phyloP scores from a whole-genome alignment of 2,113 vertebrate species.

The Danionella cerebrum region DNA sequence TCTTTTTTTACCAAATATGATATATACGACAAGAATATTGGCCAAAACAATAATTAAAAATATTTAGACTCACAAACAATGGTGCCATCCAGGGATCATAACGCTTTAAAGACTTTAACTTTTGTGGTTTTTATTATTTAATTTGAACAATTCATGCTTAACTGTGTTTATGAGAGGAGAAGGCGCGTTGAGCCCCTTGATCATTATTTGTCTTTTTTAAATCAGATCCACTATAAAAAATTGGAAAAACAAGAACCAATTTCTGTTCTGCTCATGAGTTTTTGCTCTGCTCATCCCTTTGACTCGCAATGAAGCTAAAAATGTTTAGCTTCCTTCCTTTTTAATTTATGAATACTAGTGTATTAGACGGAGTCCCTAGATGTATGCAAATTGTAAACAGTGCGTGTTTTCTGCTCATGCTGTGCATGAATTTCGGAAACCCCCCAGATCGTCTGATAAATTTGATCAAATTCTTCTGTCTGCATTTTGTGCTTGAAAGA shows the following conservation, averaged over 20 bases:
- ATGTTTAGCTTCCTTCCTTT: neutral
- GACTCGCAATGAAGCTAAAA: neutral
- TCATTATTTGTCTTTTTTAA: too few species aligned
- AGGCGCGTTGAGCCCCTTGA: too few species aligned
- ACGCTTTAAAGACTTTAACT: too few species aligned
- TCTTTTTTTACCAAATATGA: too few species aligned
- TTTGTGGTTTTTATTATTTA: too few species aligned
- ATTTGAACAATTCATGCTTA: too few species aligned
- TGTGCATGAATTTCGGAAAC: neutral
- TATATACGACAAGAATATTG: too few species aligned
- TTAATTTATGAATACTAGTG: neutral
- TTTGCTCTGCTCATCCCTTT: neutral
- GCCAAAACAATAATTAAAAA: too few species aligned
- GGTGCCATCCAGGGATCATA: too few species aligned
- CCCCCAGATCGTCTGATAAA: neutral
- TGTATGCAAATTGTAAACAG: neutral
- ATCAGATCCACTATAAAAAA: neutral
- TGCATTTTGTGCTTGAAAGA: neutral
- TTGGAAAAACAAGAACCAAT: neutral
- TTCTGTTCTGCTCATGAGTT: neutral
- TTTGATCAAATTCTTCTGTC: neutral
- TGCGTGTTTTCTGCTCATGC: neutral
- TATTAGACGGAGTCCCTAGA: neutral
- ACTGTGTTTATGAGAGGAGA: too few species aligned
- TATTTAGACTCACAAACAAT: too few species aligned